A percentile compares a stretch with the other conserved stretches of the same genome.
Conservation (phyloP, 2,888 invertebrate species). For the Ophion slaviceki region DNA sequence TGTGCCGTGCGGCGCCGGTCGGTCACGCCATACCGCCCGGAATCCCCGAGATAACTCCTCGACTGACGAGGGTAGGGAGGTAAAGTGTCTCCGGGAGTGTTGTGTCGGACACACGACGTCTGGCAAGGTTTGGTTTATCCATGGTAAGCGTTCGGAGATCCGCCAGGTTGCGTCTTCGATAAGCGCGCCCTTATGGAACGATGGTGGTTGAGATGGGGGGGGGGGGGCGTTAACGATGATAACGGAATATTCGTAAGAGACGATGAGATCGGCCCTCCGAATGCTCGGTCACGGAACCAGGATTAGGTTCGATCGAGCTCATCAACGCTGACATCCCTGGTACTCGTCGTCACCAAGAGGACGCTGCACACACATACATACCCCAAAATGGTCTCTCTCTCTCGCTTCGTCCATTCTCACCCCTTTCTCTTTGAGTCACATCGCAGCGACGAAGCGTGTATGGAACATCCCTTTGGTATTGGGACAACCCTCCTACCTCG, state of each 20-base stretch:
- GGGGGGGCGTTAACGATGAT: slow-evolving; percentile 75
- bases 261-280: slow-evolving; percentile 74
- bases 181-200: slow-evolving; percentile 3
- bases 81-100: slow-evolving; percentile 25
- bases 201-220: neutral
- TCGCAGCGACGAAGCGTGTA: slow-evolving; percentile 15
- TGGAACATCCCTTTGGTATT: slow-evolving; percentile 12
- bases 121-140: neutral
- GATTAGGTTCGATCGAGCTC: slow-evolving; percentile 75
- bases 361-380: slow-evolving; percentile 18
- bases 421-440: slow-evolving; percentile 54
- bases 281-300: slow-evolving; percentile 78
- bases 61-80: slow-evolving; percentile 35
- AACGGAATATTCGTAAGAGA: slow-evolving; percentile 75
- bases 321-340: slow-evolving; percentile 67
- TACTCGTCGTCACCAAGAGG: slow-evolving; percentile 20
- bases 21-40: slow-evolving; percentile 10
- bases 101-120: neutral
- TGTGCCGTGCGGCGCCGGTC: slow-evolving; percentile 13
- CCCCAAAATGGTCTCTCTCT: slow-evolving; percentile 7
- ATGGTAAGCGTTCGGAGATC: neutral
- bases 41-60: slow-evolving; percentile 18
- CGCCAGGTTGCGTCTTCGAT: neutral
- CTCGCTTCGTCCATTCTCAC: slow-evolving; percentile 9
- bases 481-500: neutral